Evolutionary conservation across 1,140 invertebrate species (phyloP).

Genomic region (Pogonomyrmex barbatus): DNA sequence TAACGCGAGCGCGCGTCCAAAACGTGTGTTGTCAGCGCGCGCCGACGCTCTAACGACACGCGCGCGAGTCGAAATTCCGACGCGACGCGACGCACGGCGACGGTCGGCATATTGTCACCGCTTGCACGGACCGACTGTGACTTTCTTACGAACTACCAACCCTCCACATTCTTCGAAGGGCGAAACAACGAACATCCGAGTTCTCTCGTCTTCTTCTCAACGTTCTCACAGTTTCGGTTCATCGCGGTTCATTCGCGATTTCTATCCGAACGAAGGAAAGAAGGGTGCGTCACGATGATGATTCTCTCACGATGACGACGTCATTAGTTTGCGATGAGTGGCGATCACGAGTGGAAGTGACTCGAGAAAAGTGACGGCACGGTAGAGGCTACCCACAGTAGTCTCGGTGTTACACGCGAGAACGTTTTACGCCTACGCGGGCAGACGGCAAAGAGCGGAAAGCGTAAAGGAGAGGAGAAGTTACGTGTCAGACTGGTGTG

Average conservation of each 20-base stretch:
- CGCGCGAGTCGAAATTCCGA: constrained; percentile 60
- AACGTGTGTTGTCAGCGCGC: constrained; percentile 22
- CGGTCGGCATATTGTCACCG: not conserved
- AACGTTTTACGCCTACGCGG: constrained; percentile 61
- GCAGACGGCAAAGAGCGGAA: constrained; percentile 20
- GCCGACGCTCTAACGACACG: constrained; percentile 47
- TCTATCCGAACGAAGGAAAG: not conserved
- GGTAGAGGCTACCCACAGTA: constrained; percentile 23
- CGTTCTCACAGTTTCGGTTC: not conserved
- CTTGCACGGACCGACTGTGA: not conserved
- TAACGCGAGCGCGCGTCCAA: constrained; percentile 7
- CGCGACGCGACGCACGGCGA: constrained; percentile 19
- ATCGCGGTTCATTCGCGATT: not conserved
- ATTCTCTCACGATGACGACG: not conserved
- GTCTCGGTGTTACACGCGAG: constrained; percentile 56
- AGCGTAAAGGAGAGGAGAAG: constrained; percentile 48
- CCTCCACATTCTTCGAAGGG: not conserved
- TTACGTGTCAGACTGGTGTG: constrained; percentile 48
- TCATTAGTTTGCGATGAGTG: constrained; percentile 42
- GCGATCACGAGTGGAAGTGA: constrained; percentile 65
- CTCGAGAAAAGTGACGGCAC: constrained; percentile 65
- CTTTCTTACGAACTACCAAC: not conserved
- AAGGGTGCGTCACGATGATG: not conserved
- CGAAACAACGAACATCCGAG: not conserved
- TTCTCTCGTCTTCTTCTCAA: not conserved